Percentiles rank a stretch among this genome's conserved stretches.
Evolutionary conservation across 2,888 invertebrate species (phyloP).

Genomic region (Macrophya alboannulata): DNA sequence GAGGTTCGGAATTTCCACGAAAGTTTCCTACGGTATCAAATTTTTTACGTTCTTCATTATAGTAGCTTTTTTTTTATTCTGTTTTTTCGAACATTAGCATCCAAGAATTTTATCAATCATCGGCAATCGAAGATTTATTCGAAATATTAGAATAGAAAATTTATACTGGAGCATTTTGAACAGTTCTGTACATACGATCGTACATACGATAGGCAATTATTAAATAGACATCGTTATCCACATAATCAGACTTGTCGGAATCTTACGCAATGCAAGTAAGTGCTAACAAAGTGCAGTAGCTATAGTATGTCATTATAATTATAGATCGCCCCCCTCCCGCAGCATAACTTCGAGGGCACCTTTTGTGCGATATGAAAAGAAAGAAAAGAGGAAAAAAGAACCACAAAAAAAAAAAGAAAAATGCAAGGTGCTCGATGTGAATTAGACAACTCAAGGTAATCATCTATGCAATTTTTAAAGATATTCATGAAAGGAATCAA

Average conservation of each 20-base stretch:
- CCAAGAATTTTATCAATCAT: neutral
- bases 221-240: constrained; percentile 62
- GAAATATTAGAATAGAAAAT: neutral
- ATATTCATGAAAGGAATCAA: neutral
- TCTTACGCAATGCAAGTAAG: constrained; percentile 74
- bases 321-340: neutral
- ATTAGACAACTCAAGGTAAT: constrained; percentile 14
- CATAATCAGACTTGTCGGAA: constrained; percentile 73
- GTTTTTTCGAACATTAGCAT: neutral
- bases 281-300: constrained; percentile 76
- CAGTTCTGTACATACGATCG: constrained; percentile 58
- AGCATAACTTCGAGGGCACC: constrained; percentile 15
- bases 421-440: neutral
- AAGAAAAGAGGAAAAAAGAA: neutral
- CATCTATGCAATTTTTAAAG: neutral
- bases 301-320: constrained; percentile 32
- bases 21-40: neutral
- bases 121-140: neutral
- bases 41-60: neutral
- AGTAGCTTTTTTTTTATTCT: neutral
- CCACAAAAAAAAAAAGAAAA: neutral
- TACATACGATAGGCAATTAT: constrained; percentile 61
- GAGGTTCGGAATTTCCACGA: neutral
- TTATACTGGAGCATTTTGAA: constrained; percentile 50
- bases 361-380: neutral